These are phyloP conservation scores for Paramormyrops hopkinsi DNA, from an alignment of 2,797 vertebrate species.

Conservation along the genomic window DNA sequence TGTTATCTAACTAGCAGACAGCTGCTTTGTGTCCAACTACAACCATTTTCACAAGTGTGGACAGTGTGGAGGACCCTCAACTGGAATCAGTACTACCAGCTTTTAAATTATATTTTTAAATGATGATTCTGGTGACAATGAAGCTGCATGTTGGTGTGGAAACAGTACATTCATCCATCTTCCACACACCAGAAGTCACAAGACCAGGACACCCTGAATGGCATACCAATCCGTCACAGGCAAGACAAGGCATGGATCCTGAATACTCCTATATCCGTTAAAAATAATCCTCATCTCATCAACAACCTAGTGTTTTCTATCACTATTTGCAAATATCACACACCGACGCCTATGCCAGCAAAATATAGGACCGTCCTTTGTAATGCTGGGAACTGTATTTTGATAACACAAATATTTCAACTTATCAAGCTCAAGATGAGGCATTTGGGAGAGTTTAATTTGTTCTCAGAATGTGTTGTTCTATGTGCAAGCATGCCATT, in stretches of 20 bases:
- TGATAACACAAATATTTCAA: background rate
- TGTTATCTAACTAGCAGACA: background rate
- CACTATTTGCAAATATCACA: background rate
- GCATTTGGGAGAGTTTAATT: background rate
- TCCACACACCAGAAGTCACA: background rate
- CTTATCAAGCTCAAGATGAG: background rate
- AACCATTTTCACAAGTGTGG: background rate
- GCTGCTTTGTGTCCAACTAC: background rate
- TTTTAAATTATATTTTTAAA: background rate
- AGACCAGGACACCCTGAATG: background rate
- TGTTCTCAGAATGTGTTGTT: background rate
- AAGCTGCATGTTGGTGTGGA: background rate
- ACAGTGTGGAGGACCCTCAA: background rate
- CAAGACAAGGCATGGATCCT: background rate
- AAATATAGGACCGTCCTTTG: background rate
- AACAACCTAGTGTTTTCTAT: background rate
- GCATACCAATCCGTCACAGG: background rate
- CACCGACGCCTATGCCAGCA: background rate
- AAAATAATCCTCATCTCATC: background rate
- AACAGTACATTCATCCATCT: background rate
- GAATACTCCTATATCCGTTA: background rate
- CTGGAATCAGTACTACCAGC: background rate
- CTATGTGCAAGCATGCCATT: background rate
- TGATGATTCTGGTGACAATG: background rate
- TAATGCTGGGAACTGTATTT: background rate